Base-by-base conservation (phyloP, 64 coral and sea anemone genomes). In the Actinia equina region DNA sequence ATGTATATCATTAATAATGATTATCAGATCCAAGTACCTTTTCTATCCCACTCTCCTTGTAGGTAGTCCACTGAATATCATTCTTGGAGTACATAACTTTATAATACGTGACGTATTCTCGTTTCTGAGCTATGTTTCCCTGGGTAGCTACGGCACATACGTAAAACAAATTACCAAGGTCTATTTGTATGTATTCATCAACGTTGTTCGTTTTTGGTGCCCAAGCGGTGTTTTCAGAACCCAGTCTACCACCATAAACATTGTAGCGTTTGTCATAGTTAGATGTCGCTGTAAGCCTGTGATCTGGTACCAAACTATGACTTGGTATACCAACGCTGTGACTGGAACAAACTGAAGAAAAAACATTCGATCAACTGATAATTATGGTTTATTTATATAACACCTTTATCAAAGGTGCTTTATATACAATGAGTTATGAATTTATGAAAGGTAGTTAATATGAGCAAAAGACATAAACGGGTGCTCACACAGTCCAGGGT, bases 301-400 rank as follows among this genome's bases (percentile, higher is more conserved):
- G 82, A 30, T 58, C 5, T 19, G 82, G 82, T 45, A 84, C 49
- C 43, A 59, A 45, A 84, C 43, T 59, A 52, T 10, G 16, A 79
- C 30, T 43, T 79, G 76, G 76, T 56, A 84, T 59, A n/a, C 82
- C 82, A 84, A 84, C 52, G 26, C 62, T 65, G 19, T 65, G 62
- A 23, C 3, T 65, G 62, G 5, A n/a, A 25, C 62, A 65, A 25
- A 6, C 62, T 65, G 22, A n/a, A 65, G 19, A 4, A 65, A 65
- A n/a, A 65, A n/a, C 5, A n/a, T n/a, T n/a, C n/a, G n/a, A 20
- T n/a, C 62, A n/a, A n/a, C n/a, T n/a, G n/a, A n/a, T n/a, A n/a
- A n/a, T n/a, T n/a, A n/a, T n/a, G n/a, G n/a, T n/a, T n/a, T n/a
- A n/a, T n/a, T n/a, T n/a, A n/a, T n/a, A n/a, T n/a, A n/a, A n/a